A percentile compares a stretch with the other conserved stretches of the same genome.
Evolutionary conservation across 2,113 vertebrate genomes (phyloP).

Genomic region (Felis chaus): DNA sequence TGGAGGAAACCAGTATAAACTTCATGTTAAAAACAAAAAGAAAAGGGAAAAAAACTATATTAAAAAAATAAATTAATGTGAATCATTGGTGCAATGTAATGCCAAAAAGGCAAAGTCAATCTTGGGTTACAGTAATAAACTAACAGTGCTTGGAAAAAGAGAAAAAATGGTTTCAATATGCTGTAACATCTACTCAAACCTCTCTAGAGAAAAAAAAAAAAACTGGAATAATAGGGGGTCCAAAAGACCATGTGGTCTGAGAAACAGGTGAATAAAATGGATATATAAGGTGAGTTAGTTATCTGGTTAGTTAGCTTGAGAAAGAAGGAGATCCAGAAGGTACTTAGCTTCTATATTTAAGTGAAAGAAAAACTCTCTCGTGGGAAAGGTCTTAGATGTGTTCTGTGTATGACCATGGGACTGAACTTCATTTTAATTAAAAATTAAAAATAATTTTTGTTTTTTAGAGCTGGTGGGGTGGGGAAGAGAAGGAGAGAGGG

Average conservation of each 20-base stretch:
- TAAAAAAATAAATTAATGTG: constrained; percentile 56
- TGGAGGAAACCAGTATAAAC: constrained; percentile 10
- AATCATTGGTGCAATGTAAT: constrained; percentile 8
- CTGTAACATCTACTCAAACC: background rate
- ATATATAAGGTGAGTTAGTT: background rate
- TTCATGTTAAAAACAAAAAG: background rate
- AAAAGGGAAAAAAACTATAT: constrained; percentile 6
- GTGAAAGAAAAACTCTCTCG: background rate
- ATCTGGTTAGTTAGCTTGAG: background rate
- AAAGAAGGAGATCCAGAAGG: background rate
- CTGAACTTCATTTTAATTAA: background rate
- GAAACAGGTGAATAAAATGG: background rate
- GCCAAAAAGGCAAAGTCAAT: background rate
- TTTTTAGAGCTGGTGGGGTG: no score
- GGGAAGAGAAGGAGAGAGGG: no score
- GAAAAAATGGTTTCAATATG: background rate
- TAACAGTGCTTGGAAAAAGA: background rate
- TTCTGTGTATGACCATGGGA: background rate
- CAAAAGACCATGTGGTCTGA: background rate
- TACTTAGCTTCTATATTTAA: background rate
- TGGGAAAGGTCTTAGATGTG: background rate
- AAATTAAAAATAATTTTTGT: no score
- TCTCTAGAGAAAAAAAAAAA: background rate
- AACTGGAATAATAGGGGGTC: background rate
- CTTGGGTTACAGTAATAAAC: background rate